A percentile compares a stretch with the other conserved stretches of the same genome.
Conservation (phyloP, 2,888 invertebrate genomes). For the Spicauda simplicius region DNA sequence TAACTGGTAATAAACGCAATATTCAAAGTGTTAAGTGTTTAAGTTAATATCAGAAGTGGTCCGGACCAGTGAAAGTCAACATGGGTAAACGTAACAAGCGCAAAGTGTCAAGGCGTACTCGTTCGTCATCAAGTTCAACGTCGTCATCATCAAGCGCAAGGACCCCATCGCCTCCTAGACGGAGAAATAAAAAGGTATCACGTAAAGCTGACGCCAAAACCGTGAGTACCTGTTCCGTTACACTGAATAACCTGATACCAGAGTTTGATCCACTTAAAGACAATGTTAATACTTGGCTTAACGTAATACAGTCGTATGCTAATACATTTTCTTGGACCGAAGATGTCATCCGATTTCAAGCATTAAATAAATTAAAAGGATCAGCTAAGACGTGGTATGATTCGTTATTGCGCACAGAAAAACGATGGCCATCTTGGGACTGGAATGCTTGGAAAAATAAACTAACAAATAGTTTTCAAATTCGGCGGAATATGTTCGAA, state of each 20-base stretch:
- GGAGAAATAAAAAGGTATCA: too few species aligned
- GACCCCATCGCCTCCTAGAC: too few species aligned
- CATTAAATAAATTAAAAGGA: constrained; percentile 39
- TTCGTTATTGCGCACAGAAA: constrained; percentile 36
- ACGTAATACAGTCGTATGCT: constrained; percentile 41
- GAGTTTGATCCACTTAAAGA: constrained; percentile 44
- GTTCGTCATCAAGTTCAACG: too few species aligned
- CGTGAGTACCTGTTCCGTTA: not conserved
- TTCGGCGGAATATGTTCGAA: constrained; percentile 2
- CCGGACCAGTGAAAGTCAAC: too few species aligned
- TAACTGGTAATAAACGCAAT: too few species aligned
- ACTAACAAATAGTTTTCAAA: not conserved
- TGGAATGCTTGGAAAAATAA: not conserved
- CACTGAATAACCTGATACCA: constrained; percentile 39
- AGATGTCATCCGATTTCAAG: constrained; percentile 30
- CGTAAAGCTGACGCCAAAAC: not conserved
- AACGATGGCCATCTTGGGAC: constrained; percentile 37
- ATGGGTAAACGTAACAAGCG: too few species aligned
- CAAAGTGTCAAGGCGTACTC: too few species aligned
- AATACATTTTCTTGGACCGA: constrained; percentile 41
- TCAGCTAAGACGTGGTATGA: constrained; percentile 41
- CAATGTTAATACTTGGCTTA: constrained; percentile 43
- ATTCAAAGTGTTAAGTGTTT: too few species aligned
- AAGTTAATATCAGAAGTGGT: too few species aligned
- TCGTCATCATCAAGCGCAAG: too few species aligned